Base-by-base conservation (phyloP, 2,113 vertebrate genomes). In the Chloropsis hardwickii region DNA sequence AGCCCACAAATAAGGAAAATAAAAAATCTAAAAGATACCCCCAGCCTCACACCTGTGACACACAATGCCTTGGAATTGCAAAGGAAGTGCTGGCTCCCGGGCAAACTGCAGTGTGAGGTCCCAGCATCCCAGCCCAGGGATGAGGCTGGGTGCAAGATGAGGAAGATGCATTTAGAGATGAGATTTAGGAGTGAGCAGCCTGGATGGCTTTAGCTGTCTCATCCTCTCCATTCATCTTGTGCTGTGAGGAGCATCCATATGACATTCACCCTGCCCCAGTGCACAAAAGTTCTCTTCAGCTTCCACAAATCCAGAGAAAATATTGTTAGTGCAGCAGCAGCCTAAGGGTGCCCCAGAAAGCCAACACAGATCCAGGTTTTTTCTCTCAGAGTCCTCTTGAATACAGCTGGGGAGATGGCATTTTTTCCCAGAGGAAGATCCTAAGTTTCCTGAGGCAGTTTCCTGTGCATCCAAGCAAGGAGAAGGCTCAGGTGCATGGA, bases 1-100 rank as follows among this genome's bases (percentile, higher is more conserved):
- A 83, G 25, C 20, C 47, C 42, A 14, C 9, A 20, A 28, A 19
- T 47, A 39, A 53, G 27, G 14, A 24, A 54, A 27, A 65, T 37
- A 50, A 84, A 23, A 61, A 31, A 14, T 27, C 16, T 0, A 0
- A 18, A 81, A 58, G 27, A 1, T 16, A 27, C 1, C 3, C 17
- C 14, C 14, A 42, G 2, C 6, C 20, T 71, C 42, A 74, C 69
- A 74, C 80, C 60, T 95, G 53, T 14, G 47, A 42, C 58, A 28
- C 23, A 47, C 4, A 0, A 4, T 17, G 64, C 39, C 84, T 47
- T 71, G 74, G 56, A 69, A 70, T 20, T 16, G 8, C n/a, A 29
- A 31, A 61, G 61, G 11, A 45, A 53, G 12, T 0, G 8, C 24
- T 27, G 42, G 28, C 27, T 90, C 2, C 0, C 35, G 37, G 4